A percentile compares a stretch with the other conserved stretches of the same genome.
Conservation (phyloP, 2,113 vertebrate genomes). For the Aptenodytes forsteri region DNA sequence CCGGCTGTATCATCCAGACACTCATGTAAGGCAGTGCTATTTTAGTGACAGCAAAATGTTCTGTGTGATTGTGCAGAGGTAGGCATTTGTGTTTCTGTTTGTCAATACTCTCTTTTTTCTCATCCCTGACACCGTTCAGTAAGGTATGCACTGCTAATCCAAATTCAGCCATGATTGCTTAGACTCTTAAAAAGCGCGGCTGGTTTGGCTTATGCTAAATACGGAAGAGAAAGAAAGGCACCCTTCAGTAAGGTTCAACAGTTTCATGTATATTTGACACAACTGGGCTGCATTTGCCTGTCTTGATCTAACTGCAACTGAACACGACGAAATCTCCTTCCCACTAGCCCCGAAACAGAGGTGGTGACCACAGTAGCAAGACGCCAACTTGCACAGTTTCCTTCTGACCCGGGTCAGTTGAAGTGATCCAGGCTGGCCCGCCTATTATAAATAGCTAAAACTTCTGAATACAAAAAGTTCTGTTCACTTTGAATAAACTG, state of each 20-base stretch:
- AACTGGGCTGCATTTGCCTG: neutral
- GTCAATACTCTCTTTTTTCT: neutral
- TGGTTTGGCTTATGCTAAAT: neutral
- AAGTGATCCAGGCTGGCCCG: neutral
- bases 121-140: neutral
- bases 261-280: neutral
- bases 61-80: fast-evolving
- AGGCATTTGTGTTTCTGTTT: neutral
- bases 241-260: neutral
- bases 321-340: neutral
- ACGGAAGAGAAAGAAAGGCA: neutral
- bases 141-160: neutral
- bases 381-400: fast-evolving
- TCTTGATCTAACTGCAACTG: neutral
- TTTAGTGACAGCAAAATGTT: neutral
- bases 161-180: neutral
- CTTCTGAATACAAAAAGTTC: neutral
- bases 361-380: neutral
- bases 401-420: neutral
- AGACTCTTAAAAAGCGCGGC: neutral
- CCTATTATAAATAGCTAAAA: neutral
- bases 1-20: neutral
- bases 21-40: fast-evolving
- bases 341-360: neutral
- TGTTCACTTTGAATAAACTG: neutral